Conservation (phyloP, 2,113 vertebrate genomes). For the Amphiprion percula region DNA sequence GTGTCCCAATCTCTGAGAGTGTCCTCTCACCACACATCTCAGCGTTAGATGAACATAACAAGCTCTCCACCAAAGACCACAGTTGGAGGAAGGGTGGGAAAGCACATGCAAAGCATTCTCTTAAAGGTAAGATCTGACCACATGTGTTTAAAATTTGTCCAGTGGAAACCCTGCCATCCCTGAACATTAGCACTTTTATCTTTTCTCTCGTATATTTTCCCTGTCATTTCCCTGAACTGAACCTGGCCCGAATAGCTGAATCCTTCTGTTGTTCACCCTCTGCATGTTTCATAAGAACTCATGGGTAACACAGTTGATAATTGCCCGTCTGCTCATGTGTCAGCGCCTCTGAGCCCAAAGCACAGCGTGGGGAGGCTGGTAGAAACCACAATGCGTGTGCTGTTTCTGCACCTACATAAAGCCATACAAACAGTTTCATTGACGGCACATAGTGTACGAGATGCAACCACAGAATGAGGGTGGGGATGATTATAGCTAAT, state of each 20-base stretch:
- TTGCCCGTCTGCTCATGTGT: constrained; percentile 66
- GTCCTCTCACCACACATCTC: constrained; percentile 91
- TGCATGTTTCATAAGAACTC: constrained; percentile 38
- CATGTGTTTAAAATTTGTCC: constrained; percentile 15
- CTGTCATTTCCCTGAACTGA: background rate
- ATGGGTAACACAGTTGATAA: constrained; percentile 60
- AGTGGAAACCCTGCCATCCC: background rate
- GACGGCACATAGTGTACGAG: constrained; percentile 60
- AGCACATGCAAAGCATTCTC: constrained; percentile 87
- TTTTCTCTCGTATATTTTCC: constrained; percentile 16
- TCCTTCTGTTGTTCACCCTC: constrained; percentile 50
- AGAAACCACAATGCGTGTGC: constrained; percentile 67
- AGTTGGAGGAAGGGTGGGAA: constrained; percentile 92
- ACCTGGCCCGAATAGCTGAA: constrained; percentile 21
- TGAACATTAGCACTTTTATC: constrained; percentile 1
- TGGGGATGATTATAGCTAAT: constrained; percentile 50
- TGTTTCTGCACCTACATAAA: constrained; percentile 66
- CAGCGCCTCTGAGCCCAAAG: constrained; percentile 56
- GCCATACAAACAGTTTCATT: constrained; percentile 53
- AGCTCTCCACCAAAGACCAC: constrained; percentile 89
- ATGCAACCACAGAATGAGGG: constrained; percentile 70
- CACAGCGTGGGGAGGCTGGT: constrained; percentile 47
- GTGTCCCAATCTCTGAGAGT: constrained; percentile 91
- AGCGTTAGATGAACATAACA: constrained; percentile 89
- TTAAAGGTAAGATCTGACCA: constrained; percentile 87